phyloP scores from a whole-genome alignment of 2,113 vertebrate species.

The Cyprinodon tularosa region DNA sequence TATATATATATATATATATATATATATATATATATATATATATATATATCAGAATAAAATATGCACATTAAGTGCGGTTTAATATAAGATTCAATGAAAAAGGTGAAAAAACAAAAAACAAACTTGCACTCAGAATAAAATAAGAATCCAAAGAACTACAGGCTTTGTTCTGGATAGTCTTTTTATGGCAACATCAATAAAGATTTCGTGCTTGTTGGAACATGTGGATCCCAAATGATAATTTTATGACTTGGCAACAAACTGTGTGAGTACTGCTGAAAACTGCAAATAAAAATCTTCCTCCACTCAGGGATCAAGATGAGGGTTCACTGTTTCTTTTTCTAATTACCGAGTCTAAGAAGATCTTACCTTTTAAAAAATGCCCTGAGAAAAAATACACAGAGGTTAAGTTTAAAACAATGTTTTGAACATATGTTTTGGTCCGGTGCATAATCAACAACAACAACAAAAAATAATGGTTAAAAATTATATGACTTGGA shows the following conservation, averaged over 20 bases:
- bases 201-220: constrained; percentile 12
- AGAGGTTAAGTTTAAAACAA: no score
- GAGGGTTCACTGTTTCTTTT: neutral
- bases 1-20: no score
- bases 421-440: neutral
- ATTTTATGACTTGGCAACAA: constrained; percentile 46
- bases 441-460: neutral
- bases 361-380: neutral
- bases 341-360: neutral
- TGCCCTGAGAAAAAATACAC: no score
- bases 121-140: neutral
- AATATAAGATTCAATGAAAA: neutral
- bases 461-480: neutral
- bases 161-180: constrained; percentile 18
- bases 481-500: neutral
- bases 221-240: constrained; percentile 9
- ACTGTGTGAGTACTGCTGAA: constrained; percentile 25
- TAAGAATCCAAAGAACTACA: neutral
- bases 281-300: neutral
- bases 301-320: neutral
- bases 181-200: constrained; percentile 14
- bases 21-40: no score
- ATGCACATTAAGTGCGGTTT: neutral
- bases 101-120: neutral
- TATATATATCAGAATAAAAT: no score